A percentile compares a stretch with the other conserved stretches of the same genome.
phyloP scores from a whole-genome alignment of 2,888 invertebrate genomes.

The Ischnura elegans region DNA sequence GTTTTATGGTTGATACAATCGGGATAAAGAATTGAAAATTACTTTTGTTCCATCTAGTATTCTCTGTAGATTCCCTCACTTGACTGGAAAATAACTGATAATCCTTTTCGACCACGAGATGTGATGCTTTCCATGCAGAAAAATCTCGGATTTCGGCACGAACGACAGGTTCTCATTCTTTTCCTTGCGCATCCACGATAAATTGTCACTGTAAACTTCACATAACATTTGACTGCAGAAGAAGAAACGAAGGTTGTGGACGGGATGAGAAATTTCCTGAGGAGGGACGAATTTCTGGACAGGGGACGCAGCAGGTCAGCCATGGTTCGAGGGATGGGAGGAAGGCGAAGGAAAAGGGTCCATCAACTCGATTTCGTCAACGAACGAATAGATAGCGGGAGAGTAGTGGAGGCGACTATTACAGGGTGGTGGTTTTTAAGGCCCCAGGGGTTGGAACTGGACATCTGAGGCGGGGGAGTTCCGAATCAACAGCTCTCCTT shows the following conservation, averaged over 20 bases:
- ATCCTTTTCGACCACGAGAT: no score
- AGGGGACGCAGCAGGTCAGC: background rate
- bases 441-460: conserved; percentile 10
- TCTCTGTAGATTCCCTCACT: no score
- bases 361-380: conserved; percentile 55
- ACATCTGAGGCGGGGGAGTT: background rate
- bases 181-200: no score
- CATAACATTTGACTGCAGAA: no score
- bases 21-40: no score
- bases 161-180: no score
- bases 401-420: background rate
- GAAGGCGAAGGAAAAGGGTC: background rate
- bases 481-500: conserved; percentile 40
- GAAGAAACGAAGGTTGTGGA: background rate
- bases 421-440: background rate
- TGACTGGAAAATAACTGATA: no score
- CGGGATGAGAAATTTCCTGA: background rate
- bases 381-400: background rate
- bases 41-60: no score
- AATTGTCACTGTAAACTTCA: no score
- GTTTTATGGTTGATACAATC: no score
- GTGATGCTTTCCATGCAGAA: no score
- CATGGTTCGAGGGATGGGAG: background rate
- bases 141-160: no score
- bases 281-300: background rate